A percentile compares a stretch with the other conserved stretches of the same genome.
Evolutionary conservation across 2,797 vertebrate genomes (phyloP).

Genomic region (Gymnodraco acuticeps): DNA sequence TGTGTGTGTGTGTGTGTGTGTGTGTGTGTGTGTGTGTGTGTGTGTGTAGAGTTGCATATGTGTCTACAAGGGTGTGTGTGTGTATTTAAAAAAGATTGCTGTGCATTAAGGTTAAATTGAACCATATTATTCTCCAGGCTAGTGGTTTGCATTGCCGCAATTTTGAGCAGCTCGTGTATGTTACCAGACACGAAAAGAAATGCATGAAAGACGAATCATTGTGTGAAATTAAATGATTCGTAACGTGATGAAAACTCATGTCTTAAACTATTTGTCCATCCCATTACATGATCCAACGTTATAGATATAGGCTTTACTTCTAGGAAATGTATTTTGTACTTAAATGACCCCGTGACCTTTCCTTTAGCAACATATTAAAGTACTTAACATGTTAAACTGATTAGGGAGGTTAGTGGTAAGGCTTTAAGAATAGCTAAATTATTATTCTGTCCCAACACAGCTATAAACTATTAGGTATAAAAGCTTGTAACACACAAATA

Average conservation of each 20-base stretch:
- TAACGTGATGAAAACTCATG: rapidly evolving
- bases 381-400: no score
- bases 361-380: not conserved
- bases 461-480: not conserved
- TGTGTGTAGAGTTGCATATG: no score
- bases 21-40: not conserved
- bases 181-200: no score
- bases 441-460: not conserved
- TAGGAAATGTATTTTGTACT: not conserved
- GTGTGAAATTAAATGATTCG: not conserved
- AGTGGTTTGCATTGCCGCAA: not conserved
- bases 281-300: no score
- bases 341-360: slow-evolving; percentile 2
- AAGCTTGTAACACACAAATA: not conserved
- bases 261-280: no score
- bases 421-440: not conserved
- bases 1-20: slow-evolving; percentile 20
- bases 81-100: not conserved
- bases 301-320: no score
- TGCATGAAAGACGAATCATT: no score
- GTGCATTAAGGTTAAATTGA: not conserved
- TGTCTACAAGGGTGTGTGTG: not conserved
- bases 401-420: not conserved
- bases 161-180: no score
- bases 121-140: not conserved